Base-by-base conservation (phyloP, 2,113 vertebrate species). In the Ammodytes dubius region DNA sequence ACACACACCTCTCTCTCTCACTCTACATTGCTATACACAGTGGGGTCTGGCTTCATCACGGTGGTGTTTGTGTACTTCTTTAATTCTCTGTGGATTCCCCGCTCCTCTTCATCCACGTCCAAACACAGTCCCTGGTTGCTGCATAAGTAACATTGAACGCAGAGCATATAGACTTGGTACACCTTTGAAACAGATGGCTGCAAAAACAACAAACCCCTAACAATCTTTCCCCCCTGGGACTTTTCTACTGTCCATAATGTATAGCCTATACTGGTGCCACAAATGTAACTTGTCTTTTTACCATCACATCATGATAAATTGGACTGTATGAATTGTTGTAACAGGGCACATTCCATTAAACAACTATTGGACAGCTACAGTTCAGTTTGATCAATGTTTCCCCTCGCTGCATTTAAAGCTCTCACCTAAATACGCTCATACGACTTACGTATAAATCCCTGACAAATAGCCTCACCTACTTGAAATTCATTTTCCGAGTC, bases 121-220 rank as follows among this genome's bases (percentile, higher is more conserved):
- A 85, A 84, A 81, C 68, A 86, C 37, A 77, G 67, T 76, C 88
- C 79, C 83, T 84, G 43, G 82, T 86, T 85, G 74, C 61, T 58
- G 65, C 75, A 83, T 84, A 85, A 70, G 79, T 79, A 64, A 80
- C 86, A 82, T 73, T 86, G 63, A 93, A 81, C 77, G 89, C 70
- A 79, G 40, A 86, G 75, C 83, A 82, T 65, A 89, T 79, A 53
- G 40, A 88, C 74, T 70, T 59, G 45, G 61, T 49, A 76, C 67
- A 75, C 65, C 81, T 84, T 79, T 85, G 77, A 89, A 88, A 89
- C 60, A 88, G 77, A 92, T 87, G 82, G 87, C 73, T 73, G 69
- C 84, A 76, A 53, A 47, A 70, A 71, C 69, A 71, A 72, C 43
- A 75, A 82, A 84, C 46, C 63, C 66, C 59, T 49, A 85, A 78